Conservation (phyloP, 1,140 invertebrate genomes). For the Pemphigus obesinymphae region DNA sequence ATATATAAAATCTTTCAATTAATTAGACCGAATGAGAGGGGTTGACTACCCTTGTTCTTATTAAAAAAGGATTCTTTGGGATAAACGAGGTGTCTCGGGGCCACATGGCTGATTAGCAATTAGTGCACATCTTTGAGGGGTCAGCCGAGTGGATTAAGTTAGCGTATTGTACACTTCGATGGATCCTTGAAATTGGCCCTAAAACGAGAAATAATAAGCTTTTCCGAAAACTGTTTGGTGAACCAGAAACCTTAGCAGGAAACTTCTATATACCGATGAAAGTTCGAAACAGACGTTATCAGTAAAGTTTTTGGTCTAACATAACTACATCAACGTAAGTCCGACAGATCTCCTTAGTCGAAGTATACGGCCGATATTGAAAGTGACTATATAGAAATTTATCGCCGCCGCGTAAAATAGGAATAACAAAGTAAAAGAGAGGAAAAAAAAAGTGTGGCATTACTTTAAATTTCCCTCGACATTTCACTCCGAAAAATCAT, state of each 20-base stretch:
- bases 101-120: slow-evolving; percentile 6
- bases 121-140: neutral
- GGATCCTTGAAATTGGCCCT: neutral
- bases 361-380: neutral
- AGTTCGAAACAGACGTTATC: slow-evolving; percentile 16
- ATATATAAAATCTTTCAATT: slow-evolving; percentile 11
- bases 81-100: neutral
- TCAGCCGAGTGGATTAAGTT: neutral
- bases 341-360: slow-evolving; percentile 2
- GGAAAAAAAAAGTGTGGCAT: neutral
- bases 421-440: neutral
- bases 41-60: neutral
- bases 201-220: slow-evolving; percentile 31
- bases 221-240: slow-evolving; percentile 5
- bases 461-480: slow-evolving; percentile 32
- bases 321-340: slow-evolving; percentile 15
- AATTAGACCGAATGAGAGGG: neutral
- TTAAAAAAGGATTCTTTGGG: slow-evolving; percentile 17
- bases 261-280: neutral
- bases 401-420: neutral
- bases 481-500: slow-evolving; percentile 19
- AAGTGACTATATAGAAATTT: slow-evolving; percentile 7
- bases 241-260: slow-evolving; percentile 18
- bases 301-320: slow-evolving; percentile 22
- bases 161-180: neutral